phyloP scores from a whole-genome alignment of 2,888 invertebrate genomes.

The Beris chalybata region DNA sequence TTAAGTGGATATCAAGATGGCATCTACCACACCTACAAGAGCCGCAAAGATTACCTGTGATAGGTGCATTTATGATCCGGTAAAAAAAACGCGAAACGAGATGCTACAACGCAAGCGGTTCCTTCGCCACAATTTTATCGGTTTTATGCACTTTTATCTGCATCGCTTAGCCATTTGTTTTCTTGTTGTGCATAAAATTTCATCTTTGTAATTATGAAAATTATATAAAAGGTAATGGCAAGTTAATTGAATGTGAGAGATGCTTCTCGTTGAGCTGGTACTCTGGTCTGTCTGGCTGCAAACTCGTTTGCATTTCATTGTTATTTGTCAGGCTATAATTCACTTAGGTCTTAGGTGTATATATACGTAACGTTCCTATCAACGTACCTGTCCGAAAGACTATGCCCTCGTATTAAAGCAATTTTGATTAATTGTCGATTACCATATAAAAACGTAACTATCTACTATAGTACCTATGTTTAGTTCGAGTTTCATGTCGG shows the following conservation, averaged over 20 bases:
- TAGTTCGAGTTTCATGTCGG: too few relatives aligned
- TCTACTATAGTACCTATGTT: too few relatives aligned
- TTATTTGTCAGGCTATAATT: constrained; percentile 37
- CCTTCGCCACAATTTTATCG: constrained; percentile 21
- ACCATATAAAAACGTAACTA: too few relatives aligned
- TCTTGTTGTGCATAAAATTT: constrained; percentile 34
- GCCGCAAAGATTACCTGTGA: too few relatives aligned
- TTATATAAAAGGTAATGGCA: constrained; percentile 37
- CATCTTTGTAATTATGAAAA: constrained; percentile 37
- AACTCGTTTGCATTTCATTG: constrained; percentile 30
- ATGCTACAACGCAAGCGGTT: too few relatives aligned
- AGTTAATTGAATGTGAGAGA: constrained; percentile 38
- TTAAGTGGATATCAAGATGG: constrained; percentile 7
- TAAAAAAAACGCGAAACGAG: too few relatives aligned
- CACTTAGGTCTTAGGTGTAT: constrained; percentile 23
- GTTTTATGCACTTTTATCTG: constrained; percentile 11
- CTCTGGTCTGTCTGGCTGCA: constrained; percentile 1
- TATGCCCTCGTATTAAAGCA: too few relatives aligned
- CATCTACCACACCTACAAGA: neutral
- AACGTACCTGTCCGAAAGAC: too few relatives aligned
- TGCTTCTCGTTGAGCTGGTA: neutral
- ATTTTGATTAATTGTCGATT: too few relatives aligned
- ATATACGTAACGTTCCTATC: too few relatives aligned
- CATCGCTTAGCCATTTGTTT: constrained; percentile 17
- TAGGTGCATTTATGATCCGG: neutral